phyloP scores from a whole-genome alignment of 2,113 vertebrate species.

The Pluvianellus socialis region DNA sequence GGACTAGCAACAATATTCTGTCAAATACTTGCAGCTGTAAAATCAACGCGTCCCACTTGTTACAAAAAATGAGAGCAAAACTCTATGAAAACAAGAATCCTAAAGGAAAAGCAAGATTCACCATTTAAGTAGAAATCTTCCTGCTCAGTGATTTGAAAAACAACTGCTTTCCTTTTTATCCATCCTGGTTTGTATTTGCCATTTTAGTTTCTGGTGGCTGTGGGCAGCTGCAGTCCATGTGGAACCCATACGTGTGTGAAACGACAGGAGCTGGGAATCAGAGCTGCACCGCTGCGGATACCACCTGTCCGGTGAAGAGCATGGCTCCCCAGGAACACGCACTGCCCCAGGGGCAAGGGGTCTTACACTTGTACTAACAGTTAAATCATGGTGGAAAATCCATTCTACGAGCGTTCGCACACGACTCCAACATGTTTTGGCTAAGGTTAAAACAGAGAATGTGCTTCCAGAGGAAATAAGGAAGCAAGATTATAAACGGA shows the following conservation, averaged over 20 bases:
- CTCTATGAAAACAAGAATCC: background rate
- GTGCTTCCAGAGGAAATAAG: background rate
- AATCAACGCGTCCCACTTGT: fast-evolving
- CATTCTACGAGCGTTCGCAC: fast-evolving
- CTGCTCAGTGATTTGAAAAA: background rate
- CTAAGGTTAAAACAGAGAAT: no score
- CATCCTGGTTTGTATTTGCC: fast-evolving
- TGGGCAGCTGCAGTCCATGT: background rate
- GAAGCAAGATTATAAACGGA: no score
- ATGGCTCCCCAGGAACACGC: background rate
- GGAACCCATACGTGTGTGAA: no score
- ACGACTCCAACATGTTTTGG: fast-evolving
- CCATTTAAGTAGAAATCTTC: fast-evolving
- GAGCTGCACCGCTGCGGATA: no score
- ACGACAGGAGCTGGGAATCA: fast-evolving
- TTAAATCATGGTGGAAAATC: no score
- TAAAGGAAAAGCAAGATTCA: background rate
- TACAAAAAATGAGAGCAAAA: background rate
- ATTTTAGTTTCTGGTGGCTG: background rate
- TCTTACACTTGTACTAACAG: no score
- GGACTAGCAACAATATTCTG: background rate
- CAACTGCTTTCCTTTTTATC: background rate
- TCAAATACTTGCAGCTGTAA: background rate
- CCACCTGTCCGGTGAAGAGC: background rate
- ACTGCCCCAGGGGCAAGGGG: no score